Percentiles rank a stretch among this genome's conserved stretches.
Evolutionary conservation across 1,140 invertebrate genomes (phyloP).

Genomic region (Pantala flavescens): DNA sequence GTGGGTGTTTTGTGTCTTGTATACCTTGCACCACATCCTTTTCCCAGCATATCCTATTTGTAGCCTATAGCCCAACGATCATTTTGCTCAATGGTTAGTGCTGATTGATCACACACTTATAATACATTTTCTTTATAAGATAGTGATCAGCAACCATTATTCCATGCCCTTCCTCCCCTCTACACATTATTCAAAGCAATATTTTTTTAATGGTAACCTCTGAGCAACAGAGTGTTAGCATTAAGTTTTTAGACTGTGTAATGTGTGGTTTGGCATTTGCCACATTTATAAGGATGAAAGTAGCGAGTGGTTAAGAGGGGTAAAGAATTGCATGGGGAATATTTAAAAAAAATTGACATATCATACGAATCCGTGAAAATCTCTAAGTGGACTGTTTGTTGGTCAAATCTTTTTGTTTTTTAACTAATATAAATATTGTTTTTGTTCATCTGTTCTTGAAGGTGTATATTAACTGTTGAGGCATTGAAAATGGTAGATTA

Average conservation of each 20-base stretch:
- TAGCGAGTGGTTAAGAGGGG: not conserved
- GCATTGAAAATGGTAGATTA: not conserved
- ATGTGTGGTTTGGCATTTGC: not conserved
- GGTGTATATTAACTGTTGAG: slow-evolving; percentile 3
- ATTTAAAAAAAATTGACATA: slow-evolving; percentile 1
- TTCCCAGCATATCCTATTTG: not conserved
- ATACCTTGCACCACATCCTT: slow-evolving; percentile 4
- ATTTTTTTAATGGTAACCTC: not conserved
- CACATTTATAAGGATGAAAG: not conserved
- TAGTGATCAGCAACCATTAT: not conserved
- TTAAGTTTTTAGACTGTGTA: not conserved
- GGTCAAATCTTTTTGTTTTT: slow-evolving; percentile 10
- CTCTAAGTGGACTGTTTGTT: slow-evolving; percentile 5
- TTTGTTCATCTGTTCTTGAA: slow-evolving; percentile 7
- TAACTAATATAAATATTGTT: slow-evolving; percentile 1
- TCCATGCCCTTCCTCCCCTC: not conserved
- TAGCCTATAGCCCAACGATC: slow-evolving; percentile 4
- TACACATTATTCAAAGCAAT: slow-evolving; percentile 1
- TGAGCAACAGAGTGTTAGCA: not conserved
- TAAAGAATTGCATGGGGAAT: not conserved
- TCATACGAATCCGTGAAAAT: not conserved
- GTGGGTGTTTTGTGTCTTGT: not conserved
- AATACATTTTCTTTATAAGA: not conserved
- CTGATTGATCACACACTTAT: not conserved
- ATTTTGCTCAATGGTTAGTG: slow-evolving; percentile 9